Base-by-base conservation (phyloP, 2,797 vertebrate genomes). In the Sparus aurata region DNA sequence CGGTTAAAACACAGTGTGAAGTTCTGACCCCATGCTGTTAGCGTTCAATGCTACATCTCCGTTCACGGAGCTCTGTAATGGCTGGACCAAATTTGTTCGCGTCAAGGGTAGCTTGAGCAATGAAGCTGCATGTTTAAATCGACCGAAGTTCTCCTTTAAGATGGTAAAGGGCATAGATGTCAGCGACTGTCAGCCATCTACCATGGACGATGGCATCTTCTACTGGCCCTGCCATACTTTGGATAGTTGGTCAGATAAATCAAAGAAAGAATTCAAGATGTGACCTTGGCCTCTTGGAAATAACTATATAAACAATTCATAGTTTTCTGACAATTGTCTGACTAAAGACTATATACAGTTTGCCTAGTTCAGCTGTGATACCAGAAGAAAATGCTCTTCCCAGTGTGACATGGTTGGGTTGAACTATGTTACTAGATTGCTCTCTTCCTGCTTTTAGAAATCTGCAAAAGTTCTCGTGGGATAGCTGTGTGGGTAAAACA, bases 401-500 rank as follows among this genome's bases (percentile, higher is more conserved):
- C 63, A 47, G 11, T 55, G n/a, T 43, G 54, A 69, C 10, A 38
- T 1, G 20, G 22, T 41, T 50, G 23, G 15, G 12, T 23, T 30
- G 5, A 65, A 38, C 27, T 57, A 46, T 25, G 17, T 12, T 22
- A 27, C n/a, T 30, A 3, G 3, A 64, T 66, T 53, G 12, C 46
- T 46, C 45, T 34, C 43, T 64, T 64, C 18, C 25, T 49, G 59
- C 34, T 57, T 71, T 77, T 17, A 52, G 45, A 64, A 61, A 71
- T 50, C 55, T 71, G 45, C 27, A n/a, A 71, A 49, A 55, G 55
- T 72, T 59, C 45, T 23, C 61, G 15, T 11, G n/a, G 12, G n/a
- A 25, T 22, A 49, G 18, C 43, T 27, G 38, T 58, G 54, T 25
- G 60, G 23, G 67, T 60, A 69, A 75, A 70, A 65, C 72, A 62